Percentiles rank a stretch among this genome's conserved stretches.
These are phyloP conservation scores for Thecocarcelia acutangulata DNA, from an alignment of 2,888 invertebrate genomes.

Conservation along the genomic window DNA sequence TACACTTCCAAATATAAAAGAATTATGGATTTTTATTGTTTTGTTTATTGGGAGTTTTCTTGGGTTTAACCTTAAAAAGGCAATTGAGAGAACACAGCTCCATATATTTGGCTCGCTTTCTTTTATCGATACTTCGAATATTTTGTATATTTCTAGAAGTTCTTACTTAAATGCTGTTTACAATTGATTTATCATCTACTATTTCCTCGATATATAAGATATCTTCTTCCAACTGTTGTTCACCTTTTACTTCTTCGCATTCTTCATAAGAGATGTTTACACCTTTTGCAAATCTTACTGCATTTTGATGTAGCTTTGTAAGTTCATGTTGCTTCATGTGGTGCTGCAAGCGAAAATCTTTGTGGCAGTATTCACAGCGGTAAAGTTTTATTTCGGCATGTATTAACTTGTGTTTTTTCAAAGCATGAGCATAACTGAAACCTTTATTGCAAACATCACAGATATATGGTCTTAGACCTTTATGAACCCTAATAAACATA, in stretches of 20 bases:
- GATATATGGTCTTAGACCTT: conserved; percentile 77
- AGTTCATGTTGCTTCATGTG: conserved; percentile 79
- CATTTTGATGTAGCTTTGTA: conserved; percentile 78
- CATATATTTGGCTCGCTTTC: conserved; percentile 2
- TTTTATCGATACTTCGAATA: background rate
- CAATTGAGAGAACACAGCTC: background rate
- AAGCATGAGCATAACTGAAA: conserved; percentile 77
- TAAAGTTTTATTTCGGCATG: conserved; percentile 78
- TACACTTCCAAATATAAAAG: too few species aligned
- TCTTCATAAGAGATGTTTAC: background rate
- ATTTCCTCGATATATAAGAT: conserved; percentile 54
- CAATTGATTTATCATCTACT: conserved; percentile 28
- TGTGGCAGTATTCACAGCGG: conserved; percentile 78
- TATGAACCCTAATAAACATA: conserved; percentile 71
- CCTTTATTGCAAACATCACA: conserved; percentile 77
- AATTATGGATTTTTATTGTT: too few species aligned
- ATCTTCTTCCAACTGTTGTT: conserved; percentile 37
- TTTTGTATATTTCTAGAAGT: background rate
- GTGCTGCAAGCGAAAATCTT: conserved; percentile 79
- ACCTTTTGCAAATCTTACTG: conserved; percentile 70
- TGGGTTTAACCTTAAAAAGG: too few species aligned
- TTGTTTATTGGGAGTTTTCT: too few species aligned
- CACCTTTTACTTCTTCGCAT: background rate
- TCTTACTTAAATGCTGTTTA: conserved; percentile 8
- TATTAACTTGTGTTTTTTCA: conserved; percentile 78